phyloP scores from a whole-genome alignment of 2,888 invertebrate species.

The Spisula solida region DNA sequence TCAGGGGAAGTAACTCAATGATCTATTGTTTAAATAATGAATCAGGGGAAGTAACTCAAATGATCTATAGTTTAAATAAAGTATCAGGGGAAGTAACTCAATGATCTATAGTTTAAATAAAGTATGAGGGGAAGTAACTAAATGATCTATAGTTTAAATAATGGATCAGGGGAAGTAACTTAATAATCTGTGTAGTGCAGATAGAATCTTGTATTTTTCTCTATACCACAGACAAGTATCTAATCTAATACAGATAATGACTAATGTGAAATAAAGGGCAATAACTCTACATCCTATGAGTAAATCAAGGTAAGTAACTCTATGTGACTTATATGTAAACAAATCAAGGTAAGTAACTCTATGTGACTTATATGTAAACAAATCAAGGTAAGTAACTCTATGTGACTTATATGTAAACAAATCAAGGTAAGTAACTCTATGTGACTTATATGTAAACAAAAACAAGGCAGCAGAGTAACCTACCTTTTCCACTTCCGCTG shows the following conservation, averaged over 20 bases:
- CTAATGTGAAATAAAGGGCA: background rate
- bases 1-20: background rate
- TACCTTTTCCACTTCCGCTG: background rate
- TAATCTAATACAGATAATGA: background rate
- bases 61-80: background rate
- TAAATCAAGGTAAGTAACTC: too few relatives aligned
- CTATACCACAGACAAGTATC: background rate
- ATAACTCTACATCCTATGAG: background rate
- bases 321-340: too few relatives aligned
- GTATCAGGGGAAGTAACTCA: background rate
- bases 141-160: too few relatives aligned
- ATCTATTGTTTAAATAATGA: too few relatives aligned
- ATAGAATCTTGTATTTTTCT: background rate
- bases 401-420: background rate
- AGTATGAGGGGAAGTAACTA: too few relatives aligned
- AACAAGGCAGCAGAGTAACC: background rate
- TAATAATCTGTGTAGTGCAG: too few relatives aligned
- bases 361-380: too few relatives aligned
- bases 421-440: background rate
- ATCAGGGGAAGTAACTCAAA: too few relatives aligned
- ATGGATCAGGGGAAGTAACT: background rate
- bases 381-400: too few relatives aligned
- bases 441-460: background rate
- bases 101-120: too few relatives aligned
- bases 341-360: too few relatives aligned